Evolutionary conservation across 2,797 vertebrate genomes (phyloP), one percentile per base, ranked within the genome.

Genomic region (Sebastes oblongus): DNA sequence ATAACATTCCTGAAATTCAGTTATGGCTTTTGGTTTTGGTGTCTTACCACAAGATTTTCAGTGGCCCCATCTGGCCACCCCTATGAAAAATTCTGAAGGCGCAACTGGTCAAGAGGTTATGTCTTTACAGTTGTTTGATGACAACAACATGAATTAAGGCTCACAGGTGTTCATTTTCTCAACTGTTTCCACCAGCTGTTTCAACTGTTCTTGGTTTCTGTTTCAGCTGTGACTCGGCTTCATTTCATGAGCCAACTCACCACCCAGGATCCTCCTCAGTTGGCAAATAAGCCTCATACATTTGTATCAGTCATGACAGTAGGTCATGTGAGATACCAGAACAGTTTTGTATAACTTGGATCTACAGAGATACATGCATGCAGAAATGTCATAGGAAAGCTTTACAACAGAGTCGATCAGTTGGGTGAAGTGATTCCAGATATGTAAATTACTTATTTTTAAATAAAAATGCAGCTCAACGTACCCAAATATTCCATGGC

Each of bases 71-170:
- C 46, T 50, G 46, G 46, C 46, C 8, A 50, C 9, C 20, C 9
- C 8, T 54, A n/a, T 54, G 52, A 54, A 54, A 11, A 11, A 1
- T 54, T 54, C 52, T 22, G 4, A n/a, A n/a, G n/a, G 52, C 10
- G 20, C 9, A n/a, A 54, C 52, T 54, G n/a, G n/a, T 60, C n/a
- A 58, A 24, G 18, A 62, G 25, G 50, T 68, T 72, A 68, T 52
- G 69, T 76, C 59, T 58, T 76, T 75, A 59, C 52, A 69, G 42
- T 75, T 84, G 46, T 42, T 76, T 69, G 16, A 39, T 72, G 66
- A 66, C 50, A 65, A 65, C 4, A 59, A 9, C 22, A n/a, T 66
- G 52, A 77, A 70, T 69, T 59, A 70, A 77, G 12, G 46, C 46
- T 66, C 25, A 62, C 55, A 67, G 68, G 65, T 72, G 72, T 52